Base-by-base conservation (phyloP, 2,888 invertebrate genomes). In the Tachina grossa region DNA sequence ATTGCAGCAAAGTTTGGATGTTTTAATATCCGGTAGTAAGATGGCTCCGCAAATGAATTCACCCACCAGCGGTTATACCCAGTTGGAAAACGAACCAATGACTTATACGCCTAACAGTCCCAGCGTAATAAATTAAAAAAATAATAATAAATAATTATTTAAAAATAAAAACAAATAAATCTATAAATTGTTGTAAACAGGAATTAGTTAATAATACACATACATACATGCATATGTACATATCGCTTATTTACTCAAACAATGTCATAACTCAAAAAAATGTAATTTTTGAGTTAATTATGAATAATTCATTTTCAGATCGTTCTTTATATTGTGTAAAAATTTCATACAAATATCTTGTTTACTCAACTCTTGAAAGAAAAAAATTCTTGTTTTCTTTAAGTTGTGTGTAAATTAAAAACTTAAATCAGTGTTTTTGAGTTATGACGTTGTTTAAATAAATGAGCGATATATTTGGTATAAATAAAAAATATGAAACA, bases 1-100 rank as follows among this genome's bases (percentile, higher is more conserved):
- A 91, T 87, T 93, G 19, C 93, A 93, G 79, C 93, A 93, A 86
- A 93, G 91, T 75, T 88, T 93, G 45, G 90, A 92, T 16, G 90
- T 91, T 13, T 89, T 92, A 49, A 92, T 91, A 71, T 90, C 90
- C 0, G 91, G 91, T 22, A 90, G 91, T 9, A 92, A 92, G 83
- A 83, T 91, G 85, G 87, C 84, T 3, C 88, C 89, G 84, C 89
- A 91, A 2, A 87, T 87, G 74, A 91, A 89, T 77, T 90, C 91
- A 5, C 88, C 90, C 0, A 88, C 90, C 83, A 88, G 89, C 16
- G 92, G 91, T 55, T 93, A 92, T 69, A 91, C 92, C 55, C 92
- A 92, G 85, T 85, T 88, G 47, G 88, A 88, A 13, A 88, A 87
- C 5, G 91, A 90, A 47, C 90, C 92, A 13, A 89, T 90, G 41